Conservation (phyloP, 2,113 vertebrate genomes). For the Echinops telfairi region DNA sequence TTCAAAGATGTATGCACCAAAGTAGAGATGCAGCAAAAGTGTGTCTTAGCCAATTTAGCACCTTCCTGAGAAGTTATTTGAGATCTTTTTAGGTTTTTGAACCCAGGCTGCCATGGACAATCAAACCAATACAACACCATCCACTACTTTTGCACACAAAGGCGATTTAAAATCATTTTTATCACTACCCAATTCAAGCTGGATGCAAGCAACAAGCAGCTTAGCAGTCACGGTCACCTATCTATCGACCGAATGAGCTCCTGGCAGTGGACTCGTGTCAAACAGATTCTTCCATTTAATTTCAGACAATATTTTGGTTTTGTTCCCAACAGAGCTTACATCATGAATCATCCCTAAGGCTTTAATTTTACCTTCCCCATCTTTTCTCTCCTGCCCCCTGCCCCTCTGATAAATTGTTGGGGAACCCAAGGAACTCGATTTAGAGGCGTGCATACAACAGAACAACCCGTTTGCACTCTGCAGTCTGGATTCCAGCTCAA, state of each 20-base stretch:
- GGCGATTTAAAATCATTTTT: conserved; percentile 9
- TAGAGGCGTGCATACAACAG: conserved; percentile 14
- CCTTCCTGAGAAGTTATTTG: conserved; percentile 38
- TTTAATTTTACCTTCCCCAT: not conserved
- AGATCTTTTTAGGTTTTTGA: conserved; percentile 38
- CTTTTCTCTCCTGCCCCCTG: not conserved
- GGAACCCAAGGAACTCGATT: not conserved
- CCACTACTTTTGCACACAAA: not conserved
- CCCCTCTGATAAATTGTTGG: not conserved
- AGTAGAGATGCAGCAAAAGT: conserved; percentile 57
- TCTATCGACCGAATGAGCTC: not conserved
- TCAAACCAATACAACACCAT: conserved; percentile 20
- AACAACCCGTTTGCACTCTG: not conserved
- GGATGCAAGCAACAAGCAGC: not conserved
- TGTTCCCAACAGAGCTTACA: not conserved
- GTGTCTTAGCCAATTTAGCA: conserved; percentile 33
- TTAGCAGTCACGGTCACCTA: no score
- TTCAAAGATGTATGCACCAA: not conserved
- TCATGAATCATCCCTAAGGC: not conserved
- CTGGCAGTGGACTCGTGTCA: not conserved
- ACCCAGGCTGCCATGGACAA: not conserved
- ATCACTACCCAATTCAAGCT: not conserved
- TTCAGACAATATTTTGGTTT: conserved; percentile 7
- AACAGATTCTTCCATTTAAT: not conserved
- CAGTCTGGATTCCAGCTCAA: no score